phyloP scores from a whole-genome alignment of 2,888 invertebrate genomes.

The Acrobasis repandana region DNA sequence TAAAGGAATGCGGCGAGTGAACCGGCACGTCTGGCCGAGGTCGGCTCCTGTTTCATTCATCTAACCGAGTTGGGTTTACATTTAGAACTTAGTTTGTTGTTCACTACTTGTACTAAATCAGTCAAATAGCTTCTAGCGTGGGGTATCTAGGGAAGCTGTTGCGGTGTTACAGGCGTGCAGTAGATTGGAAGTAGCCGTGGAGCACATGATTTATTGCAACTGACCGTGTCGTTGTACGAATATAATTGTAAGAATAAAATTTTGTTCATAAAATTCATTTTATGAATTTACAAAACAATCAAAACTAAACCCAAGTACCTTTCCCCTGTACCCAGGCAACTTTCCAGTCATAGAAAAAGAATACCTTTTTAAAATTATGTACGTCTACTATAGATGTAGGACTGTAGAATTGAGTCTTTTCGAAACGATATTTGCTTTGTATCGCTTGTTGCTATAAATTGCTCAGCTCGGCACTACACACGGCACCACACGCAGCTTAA shows the following conservation, averaged over 20 bases:
- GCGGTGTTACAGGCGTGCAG: neutral
- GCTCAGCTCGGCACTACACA: conserved; percentile 23
- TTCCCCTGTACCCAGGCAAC: neutral
- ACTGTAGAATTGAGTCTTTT: conserved; percentile 5
- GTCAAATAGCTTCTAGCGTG: no score
- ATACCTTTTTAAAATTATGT: neutral
- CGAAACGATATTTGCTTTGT: neutral
- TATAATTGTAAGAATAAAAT: neutral
- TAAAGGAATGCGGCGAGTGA: conserved; percentile 35
- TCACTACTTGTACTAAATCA: no score
- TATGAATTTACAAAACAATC: no score
- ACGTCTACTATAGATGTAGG: neutral
- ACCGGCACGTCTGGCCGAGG: conserved; percentile 24
- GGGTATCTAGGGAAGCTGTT: no score
- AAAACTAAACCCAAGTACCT: no score
- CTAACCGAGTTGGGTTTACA: neutral
- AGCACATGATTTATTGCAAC: neutral
- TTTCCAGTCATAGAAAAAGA: neutral
- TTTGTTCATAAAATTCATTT: no score
- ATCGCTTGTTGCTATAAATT: conserved; percentile 15
- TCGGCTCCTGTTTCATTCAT: conserved; percentile 22
- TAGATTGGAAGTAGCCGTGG: neutral
- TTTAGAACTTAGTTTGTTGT: neutral
- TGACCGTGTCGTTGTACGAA: neutral
- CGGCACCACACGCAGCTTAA: conserved; percentile 50